Percentiles rank a stretch among this genome's conserved stretches.
phyloP scores from a whole-genome alignment of 2,797 vertebrate species.

The Myotis findleyi region DNA sequence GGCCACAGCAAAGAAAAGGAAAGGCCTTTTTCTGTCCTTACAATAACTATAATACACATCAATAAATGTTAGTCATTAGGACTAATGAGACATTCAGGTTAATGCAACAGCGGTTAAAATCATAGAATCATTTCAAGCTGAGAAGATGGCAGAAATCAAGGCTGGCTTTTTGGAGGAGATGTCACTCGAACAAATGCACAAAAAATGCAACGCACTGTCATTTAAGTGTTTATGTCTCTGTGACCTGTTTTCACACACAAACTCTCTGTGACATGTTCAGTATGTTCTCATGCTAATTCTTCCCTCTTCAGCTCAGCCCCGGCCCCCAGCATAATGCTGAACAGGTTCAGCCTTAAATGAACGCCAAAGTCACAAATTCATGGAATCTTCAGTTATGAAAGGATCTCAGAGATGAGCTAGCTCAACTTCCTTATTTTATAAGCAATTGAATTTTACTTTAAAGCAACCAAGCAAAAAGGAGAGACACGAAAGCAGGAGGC shows the following conservation, averaged over 20 bases:
- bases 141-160: neutral
- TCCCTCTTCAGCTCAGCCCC: neutral
- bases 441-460: conserved; percentile 4
- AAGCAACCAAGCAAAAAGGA: neutral
- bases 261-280: neutral
- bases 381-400: neutral
- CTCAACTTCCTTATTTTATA: conserved; percentile 22
- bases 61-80: neutral
- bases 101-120: neutral
- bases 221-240: neutral
- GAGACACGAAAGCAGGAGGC: neutral
- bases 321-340: neutral
- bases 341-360: neutral
- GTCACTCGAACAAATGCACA: neutral
- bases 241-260: neutral
- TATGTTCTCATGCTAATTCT: neutral
- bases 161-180: neutral
- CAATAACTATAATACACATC: neutral
- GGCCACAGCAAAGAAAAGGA: no score
- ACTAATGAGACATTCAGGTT: neutral
- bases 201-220: neutral
- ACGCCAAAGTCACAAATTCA: neutral
- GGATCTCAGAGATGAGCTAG: neutral
- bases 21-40: no score
- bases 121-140: neutral